Conservation (phyloP, 2,888 invertebrate genomes). For the Desoria tigrina region DNA sequence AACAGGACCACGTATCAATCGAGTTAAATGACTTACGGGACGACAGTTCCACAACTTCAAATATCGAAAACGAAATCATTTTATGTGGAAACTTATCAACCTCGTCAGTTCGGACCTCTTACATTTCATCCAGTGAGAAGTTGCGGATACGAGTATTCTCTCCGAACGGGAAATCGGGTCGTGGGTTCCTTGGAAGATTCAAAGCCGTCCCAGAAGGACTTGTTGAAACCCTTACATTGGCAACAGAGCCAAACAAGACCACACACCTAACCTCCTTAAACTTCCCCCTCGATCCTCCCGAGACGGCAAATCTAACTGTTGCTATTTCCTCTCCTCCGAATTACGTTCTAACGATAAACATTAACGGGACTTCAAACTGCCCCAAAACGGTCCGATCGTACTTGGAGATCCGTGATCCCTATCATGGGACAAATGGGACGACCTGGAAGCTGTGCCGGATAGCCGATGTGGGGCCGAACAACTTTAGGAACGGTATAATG, state of each 20-base stretch:
- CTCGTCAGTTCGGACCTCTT: constrained; percentile 55
- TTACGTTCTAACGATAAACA: constrained; percentile 62
- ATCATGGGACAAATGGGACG: constrained; percentile 46
- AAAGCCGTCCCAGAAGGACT: constrained; percentile 66
- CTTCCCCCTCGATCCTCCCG: constrained; percentile 53
- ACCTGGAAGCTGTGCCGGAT: constrained; percentile 42
- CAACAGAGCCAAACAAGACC: constrained; percentile 37
- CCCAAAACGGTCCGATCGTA: constrained; percentile 36
- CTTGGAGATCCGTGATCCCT: constrained; percentile 50
- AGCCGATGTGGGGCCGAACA: constrained; percentile 6
- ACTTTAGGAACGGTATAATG: background rate
- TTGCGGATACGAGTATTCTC: constrained; percentile 67
- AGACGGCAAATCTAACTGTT: constrained; percentile 58
- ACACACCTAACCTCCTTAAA: constrained; percentile 48
- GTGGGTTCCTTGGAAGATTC: constrained; percentile 66
- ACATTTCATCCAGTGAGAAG: constrained; percentile 67
- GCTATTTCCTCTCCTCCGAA: constrained; percentile 66
- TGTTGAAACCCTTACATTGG: constrained; percentile 42
- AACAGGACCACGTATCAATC: constrained; percentile 60
- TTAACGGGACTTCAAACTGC: constrained; percentile 44
- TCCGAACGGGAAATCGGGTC: constrained; percentile 66
- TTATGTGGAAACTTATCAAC: constrained; percentile 52
- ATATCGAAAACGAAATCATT: constrained; percentile 41
- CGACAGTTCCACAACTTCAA: constrained; percentile 14
- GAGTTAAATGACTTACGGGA: constrained; percentile 60